Evolutionary conservation across 2,797 vertebrate species (phyloP), one percentile per base, ranked within the genome.

Genomic region (Premnoplex brunnescens): DNA sequence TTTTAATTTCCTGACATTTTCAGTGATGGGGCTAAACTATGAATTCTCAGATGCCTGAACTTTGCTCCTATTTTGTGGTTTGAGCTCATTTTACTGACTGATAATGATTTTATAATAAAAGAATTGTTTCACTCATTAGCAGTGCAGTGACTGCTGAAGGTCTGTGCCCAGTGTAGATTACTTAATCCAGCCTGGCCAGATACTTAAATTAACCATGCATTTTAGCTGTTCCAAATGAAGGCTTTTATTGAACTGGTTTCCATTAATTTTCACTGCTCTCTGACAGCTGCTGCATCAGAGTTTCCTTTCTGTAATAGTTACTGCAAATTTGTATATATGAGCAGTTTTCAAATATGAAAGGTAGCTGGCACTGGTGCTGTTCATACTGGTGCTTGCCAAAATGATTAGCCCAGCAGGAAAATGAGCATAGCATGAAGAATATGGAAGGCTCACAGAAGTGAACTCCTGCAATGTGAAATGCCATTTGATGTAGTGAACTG

Each of bases 21-120:
- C 85, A 72, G 68, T 48, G 58, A 59, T 44, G 59, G 14, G 30
- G 55, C 82, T 86, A 88, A 88, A 86, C 66, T 88, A 41, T 66
- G 76, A 96, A 92, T 93, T 92, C 69, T 91, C 24, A 20, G 56
- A 95, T 81, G 63, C 60, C 41, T 95, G 91, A 96, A 94, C 95
- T 94, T 95, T 88, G 93, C 71, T 89, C 75, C 58, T 88, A 18
- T 93, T 94, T 88, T 96, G 88, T 91, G 41, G 43, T 56, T 73
- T 85, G 83, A 94, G 67, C 34, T 93, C 64, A 46, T 49, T 84
- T 95, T 93, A 93, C 77, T 97, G 89, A 95, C 78, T 66, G 69
- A 87, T 95, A 96, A 93, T 95, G 91, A 86, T 64, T 95, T 90
- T 95, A 81, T 92, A 95, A 77, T 77, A 94, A 85, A 41, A 95